These are phyloP conservation scores for Isoperla grammatica DNA, from an alignment of 2,888 invertebrate genomes.

Conservation along the genomic window DNA sequence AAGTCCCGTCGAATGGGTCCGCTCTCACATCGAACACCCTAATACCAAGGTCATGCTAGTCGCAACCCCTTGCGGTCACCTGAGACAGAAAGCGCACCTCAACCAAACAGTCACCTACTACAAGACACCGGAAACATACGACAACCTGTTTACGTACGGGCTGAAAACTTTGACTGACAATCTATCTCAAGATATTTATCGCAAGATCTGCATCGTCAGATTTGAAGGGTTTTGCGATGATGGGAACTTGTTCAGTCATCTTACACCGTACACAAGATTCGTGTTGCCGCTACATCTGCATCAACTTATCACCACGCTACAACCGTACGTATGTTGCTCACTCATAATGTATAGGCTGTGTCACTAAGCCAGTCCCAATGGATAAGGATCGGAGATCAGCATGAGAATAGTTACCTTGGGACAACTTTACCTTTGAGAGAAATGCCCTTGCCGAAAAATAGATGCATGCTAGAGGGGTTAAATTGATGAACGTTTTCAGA, in stretches of 20 bases:
- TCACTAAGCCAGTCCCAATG: no score
- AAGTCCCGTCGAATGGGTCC: slow-evolving; percentile 33
- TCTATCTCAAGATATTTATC: slow-evolving; percentile 1
- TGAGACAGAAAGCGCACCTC: slow-evolving; percentile 25
- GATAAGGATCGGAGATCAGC: no score
- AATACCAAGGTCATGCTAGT: slow-evolving; percentile 32
- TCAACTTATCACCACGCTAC: slow-evolving; percentile 13
- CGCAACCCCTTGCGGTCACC: slow-evolving; percentile 30
- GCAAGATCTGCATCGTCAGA: slow-evolving; percentile 23
- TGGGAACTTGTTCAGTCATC: slow-evolving; percentile 11
- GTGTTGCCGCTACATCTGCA: slow-evolving; percentile 18
- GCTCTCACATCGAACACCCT: slow-evolving; percentile 26
- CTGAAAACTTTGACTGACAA: slow-evolving; percentile 24
- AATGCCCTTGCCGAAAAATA: no score
- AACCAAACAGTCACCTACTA: slow-evolving; percentile 16
- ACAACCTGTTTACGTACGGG: slow-evolving; percentile 26
- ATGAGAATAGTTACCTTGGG: no score
- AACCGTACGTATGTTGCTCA: slow-evolving; percentile 23
- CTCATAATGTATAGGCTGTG: no score
- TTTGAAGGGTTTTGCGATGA: slow-evolving; percentile 24
- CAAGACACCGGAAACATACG: slow-evolving; percentile 26
- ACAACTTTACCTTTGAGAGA: no score
- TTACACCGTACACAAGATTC: slow-evolving; percentile 22
- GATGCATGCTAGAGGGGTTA: no score
- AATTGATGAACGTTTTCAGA: no score